Percentiles rank a stretch among this genome's conserved stretches.
Evolutionary conservation across 2,113 vertebrate species (phyloP).

Genomic region (Rostratula benghalensis): DNA sequence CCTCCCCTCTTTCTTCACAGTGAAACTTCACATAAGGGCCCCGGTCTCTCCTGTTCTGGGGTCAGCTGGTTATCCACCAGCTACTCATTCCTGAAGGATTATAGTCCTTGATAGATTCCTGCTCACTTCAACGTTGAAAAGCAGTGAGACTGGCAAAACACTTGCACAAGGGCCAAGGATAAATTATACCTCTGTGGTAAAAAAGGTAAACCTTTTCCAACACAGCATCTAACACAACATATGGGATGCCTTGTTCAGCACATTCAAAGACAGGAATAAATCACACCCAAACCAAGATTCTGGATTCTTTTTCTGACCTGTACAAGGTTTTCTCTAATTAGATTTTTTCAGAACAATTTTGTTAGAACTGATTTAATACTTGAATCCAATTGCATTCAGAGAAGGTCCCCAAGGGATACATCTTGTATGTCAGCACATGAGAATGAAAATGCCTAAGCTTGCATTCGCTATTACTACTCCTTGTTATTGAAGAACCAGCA

Average conservation of each 20-base stretch:
- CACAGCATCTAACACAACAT: neutral
- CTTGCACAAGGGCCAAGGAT: neutral
- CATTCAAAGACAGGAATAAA: neutral
- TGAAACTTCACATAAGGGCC: neutral
- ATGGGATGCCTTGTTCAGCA: neutral
- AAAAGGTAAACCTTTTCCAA: neutral
- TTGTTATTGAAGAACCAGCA: neutral
- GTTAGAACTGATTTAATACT: neutral
- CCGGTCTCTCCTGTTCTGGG: neutral
- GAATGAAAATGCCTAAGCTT: neutral
- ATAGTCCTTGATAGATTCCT: neutral
- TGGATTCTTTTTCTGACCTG: neutral
- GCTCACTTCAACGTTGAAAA: neutral
- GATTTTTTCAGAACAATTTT: constrained; percentile 22
- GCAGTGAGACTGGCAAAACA: neutral
- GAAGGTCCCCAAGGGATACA: neutral
- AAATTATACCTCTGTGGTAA: neutral
- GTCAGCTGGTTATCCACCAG: neutral
- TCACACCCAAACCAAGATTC: neutral
- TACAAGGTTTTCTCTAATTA: neutral
- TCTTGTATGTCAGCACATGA: neutral
- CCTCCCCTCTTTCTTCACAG: neutral
- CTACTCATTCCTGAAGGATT: neutral
- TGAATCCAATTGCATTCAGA: neutral
- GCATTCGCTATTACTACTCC: neutral